Evolutionary conservation across 2,113 vertebrate genomes (phyloP).

Genomic region (Psittacula cyanocephala): DNA sequence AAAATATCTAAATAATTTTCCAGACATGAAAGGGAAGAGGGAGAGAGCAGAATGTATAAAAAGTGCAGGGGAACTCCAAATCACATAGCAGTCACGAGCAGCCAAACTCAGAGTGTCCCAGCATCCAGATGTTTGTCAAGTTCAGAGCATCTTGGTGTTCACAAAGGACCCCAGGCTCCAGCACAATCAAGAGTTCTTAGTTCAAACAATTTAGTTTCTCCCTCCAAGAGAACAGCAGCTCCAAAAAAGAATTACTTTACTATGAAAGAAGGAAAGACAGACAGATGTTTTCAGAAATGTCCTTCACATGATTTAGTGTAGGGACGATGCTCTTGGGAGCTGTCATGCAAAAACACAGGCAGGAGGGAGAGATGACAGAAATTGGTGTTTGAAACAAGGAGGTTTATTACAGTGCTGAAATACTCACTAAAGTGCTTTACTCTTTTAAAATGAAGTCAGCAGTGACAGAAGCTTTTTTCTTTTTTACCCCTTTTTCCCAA

Average conservation of each 20-base stretch:
- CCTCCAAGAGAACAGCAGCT: background rate
- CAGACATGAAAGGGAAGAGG: background rate
- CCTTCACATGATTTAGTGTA: background rate
- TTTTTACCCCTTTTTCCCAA: background rate
- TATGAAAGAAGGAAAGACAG: background rate
- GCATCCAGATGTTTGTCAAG: background rate
- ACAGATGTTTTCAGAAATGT: background rate
- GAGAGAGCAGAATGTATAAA: background rate
- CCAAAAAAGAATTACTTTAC: background rate
- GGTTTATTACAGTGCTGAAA: background rate
- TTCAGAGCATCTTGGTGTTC: background rate
- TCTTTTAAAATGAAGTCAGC: background rate
- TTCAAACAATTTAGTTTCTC: background rate
- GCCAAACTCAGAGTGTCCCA: background rate
- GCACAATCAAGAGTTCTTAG: background rate
- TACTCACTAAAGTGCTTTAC: background rate
- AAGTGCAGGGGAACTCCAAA: background rate
- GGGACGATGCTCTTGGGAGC: background rate
- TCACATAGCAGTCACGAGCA: background rate
- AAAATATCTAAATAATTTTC: background rate
- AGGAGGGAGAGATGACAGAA: background rate
- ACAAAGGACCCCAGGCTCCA: background rate
- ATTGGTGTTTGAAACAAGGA: background rate
- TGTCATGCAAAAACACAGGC: background rate
- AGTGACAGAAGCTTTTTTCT: background rate